Conservation (phyloP, 2,888 invertebrate genomes). For the Tetranychus piercei region DNA sequence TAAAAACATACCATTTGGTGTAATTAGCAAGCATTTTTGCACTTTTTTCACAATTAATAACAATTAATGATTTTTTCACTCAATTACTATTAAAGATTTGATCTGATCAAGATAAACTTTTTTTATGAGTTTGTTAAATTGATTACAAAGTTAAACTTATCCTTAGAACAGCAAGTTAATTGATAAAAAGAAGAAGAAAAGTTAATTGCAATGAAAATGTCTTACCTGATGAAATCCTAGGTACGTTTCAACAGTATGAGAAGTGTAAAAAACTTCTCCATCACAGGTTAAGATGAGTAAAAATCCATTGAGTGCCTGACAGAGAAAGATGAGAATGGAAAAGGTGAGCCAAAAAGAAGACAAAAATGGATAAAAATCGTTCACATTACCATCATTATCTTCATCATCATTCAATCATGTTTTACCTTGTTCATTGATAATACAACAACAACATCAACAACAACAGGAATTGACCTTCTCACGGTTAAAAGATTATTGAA, state of each 20-base stretch:
- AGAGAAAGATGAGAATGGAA: not conserved
- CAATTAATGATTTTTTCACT: too few species aligned
- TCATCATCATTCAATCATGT: not conserved
- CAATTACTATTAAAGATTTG: too few species aligned
- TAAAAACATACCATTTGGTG: too few species aligned
- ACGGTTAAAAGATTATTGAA: not conserved
- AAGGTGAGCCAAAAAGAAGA: not conserved
- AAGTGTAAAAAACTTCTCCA: slow-evolving; percentile 98
- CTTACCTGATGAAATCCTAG: slow-evolving; percentile 98
- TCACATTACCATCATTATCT: not conserved
- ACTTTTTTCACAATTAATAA: too few species aligned
- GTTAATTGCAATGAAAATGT: not conserved
- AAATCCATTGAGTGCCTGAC: slow-evolving; percentile 93
- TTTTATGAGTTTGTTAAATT: not conserved
- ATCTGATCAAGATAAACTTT: not conserved
- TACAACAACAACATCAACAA: not conserved
- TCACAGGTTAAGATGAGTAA: slow-evolving; percentile 95
- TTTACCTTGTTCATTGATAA: too few species aligned
- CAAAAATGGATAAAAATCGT: not conserved
- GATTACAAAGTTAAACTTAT: not conserved
- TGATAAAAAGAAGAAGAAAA: not conserved
- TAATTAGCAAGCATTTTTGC: too few species aligned
- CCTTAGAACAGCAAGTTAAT: not conserved
- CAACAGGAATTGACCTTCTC: slow-evolving; percentile 1
- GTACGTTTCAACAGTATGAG: slow-evolving; percentile 98